phyloP scores from a whole-genome alignment of 2,888 invertebrate genomes.

The Elgonia sp. region DNA sequence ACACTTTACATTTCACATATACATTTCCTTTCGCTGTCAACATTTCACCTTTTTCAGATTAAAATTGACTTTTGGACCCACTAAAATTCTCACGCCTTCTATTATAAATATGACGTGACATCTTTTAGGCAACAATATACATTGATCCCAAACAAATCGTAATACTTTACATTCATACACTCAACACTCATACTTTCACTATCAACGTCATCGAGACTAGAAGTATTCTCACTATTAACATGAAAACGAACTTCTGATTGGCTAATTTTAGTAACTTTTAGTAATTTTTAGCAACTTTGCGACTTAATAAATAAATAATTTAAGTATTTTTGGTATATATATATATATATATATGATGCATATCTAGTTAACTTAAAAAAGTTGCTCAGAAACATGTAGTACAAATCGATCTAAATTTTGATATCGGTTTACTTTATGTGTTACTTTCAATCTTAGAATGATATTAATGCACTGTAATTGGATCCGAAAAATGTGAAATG shows the following conservation, averaged over 20 bases:
- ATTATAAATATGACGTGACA: background rate
- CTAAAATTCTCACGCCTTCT: slow-evolving; percentile 70
- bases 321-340: too few relatives aligned
- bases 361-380: background rate
- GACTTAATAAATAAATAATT: too few relatives aligned
- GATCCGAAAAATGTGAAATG: slow-evolving; percentile 58
- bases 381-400: background rate
- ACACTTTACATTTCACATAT: slow-evolving; percentile 79
- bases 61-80: slow-evolving; percentile 46
- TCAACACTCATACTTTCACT: too few relatives aligned
- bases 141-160: background rate
- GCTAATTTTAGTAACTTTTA: too few relatives aligned
- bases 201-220: too few relatives aligned
- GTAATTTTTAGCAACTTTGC: too few relatives aligned
- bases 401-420: slow-evolving; percentile 38
- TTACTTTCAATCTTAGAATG: slow-evolving; percentile 22
- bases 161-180: background rate
- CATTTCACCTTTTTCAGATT: slow-evolving; percentile 58
- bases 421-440: slow-evolving; percentile 34
- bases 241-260: too few relatives aligned
- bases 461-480: slow-evolving; percentile 55
- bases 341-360: background rate
- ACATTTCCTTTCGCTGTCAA: slow-evolving; percentile 71
- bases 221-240: too few relatives aligned
- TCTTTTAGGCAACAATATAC: background rate